These are phyloP conservation scores for Apodemia mormo DNA, from an alignment of 2,888 invertebrate genomes.

Conservation along the genomic window DNA sequence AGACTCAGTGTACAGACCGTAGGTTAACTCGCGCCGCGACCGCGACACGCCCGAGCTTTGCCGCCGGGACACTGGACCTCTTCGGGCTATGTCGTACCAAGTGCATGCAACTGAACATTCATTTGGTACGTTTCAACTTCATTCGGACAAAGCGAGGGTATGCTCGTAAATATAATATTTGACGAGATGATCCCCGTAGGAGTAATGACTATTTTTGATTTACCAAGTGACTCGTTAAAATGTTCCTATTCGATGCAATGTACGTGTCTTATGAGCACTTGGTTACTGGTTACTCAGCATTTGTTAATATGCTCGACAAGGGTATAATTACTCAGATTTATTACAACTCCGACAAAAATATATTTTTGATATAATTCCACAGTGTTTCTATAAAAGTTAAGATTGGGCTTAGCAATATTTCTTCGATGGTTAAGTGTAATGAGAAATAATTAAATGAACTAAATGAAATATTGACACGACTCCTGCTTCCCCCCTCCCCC, in stretches of 20 bases:
- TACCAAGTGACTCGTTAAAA: not conserved
- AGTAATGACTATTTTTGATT: not conserved
- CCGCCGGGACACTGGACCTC: no score
- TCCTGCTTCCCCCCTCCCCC: not conserved
- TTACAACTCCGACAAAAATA: not conserved
- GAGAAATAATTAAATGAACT: not conserved
- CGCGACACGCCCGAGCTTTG: not conserved
- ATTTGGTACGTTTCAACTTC: no score
- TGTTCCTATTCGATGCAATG: constrained; percentile 4
- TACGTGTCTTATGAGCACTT: not conserved
- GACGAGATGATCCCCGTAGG: not conserved
- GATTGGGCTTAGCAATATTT: constrained; percentile 1
- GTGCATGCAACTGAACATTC: not conserved
- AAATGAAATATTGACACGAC: not conserved
- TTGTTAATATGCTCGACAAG: not conserved
- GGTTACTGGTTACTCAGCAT: not conserved
- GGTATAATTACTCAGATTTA: not conserved
- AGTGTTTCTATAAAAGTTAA: constrained; percentile 1
- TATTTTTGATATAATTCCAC: not conserved
- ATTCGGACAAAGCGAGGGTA: not conserved
- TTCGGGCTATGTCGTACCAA: not conserved
- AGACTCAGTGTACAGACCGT: constrained; percentile 39
- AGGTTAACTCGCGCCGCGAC: constrained; percentile 32
- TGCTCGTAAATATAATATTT: not conserved
- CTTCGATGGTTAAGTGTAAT: not conserved